These are phyloP conservation scores for Arenaria interpres DNA, from an alignment of 2,113 vertebrate species.

Conservation along the genomic window DNA sequence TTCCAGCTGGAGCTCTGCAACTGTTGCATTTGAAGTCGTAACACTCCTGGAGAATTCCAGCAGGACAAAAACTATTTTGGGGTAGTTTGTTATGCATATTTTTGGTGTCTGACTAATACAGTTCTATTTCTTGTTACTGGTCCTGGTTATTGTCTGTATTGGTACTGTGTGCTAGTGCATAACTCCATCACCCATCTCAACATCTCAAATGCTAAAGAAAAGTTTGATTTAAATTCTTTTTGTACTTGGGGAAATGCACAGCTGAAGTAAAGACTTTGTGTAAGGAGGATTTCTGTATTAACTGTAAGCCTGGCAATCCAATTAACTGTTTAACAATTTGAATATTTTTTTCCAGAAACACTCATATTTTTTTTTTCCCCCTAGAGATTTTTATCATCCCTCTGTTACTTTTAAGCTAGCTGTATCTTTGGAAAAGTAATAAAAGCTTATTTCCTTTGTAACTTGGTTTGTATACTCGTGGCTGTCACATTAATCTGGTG, in stretches of 20 bases:
- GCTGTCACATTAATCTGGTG: slow-evolving; percentile 79
- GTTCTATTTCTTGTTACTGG: slow-evolving; percentile 19
- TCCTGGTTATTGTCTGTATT: not conserved
- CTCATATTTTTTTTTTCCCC: fast-evolving
- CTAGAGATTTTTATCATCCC: slow-evolving; percentile 54
- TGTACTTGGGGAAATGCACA: not conserved
- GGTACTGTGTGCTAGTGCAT: not conserved
- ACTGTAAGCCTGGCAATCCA: not conserved
- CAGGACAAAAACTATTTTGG: slow-evolving; percentile 45
- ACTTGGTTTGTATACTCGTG: slow-evolving; percentile 74
- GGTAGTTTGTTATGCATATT: slow-evolving; percentile 41
- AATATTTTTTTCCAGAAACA: not conserved
- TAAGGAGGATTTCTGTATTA: not conserved
- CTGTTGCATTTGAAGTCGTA: slow-evolving; percentile 67
- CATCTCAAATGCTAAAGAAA: slow-evolving; percentile 46
- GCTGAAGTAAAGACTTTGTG: not conserved
- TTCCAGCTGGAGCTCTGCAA: slow-evolving; percentile 70
- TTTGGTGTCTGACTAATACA: slow-evolving; percentile 62
- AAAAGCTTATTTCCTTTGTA: slow-evolving; percentile 82
- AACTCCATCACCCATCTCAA: not conserved
- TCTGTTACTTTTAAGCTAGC: slow-evolving; percentile 73
- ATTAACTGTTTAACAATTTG: not conserved
- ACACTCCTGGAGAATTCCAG: slow-evolving; percentile 47
- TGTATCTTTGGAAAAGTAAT: slow-evolving; percentile 80
- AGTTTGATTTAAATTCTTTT: slow-evolving; percentile 43